These are phyloP conservation scores for Schizaphis graminum DNA, from an alignment of 2,888 invertebrate genomes.

Conservation along the genomic window DNA sequence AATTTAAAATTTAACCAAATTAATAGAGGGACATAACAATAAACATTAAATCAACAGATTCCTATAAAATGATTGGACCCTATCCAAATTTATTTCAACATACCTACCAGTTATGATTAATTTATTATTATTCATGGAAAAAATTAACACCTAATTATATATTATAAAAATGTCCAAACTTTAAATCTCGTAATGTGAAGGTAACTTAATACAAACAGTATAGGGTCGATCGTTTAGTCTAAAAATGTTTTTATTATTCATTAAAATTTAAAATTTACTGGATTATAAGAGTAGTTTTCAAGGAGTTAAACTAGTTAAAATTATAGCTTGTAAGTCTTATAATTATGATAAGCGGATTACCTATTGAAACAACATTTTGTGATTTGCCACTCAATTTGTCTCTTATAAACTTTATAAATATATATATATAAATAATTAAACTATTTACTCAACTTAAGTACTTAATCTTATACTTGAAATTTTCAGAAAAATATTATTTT, in stretches of 20 bases:
- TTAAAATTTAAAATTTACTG: background rate
- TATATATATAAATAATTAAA: no score
- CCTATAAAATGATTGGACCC: background rate
- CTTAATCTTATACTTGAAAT: no score
- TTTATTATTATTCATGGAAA: background rate
- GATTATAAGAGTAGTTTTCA: no score
- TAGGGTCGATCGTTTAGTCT: background rate
- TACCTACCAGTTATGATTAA: background rate
- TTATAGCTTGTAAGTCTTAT: no score
- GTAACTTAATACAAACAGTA: background rate
- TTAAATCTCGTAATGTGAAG: background rate
- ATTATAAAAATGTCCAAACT: background rate
- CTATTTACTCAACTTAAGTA: no score
- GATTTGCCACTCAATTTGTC: no score
- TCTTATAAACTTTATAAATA: no score
- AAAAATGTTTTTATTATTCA: background rate
- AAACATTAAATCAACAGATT: background rate
- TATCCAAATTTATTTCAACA: slow-evolving; percentile 1
- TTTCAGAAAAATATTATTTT: no score
- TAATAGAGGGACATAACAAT: background rate
- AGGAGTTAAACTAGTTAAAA: no score
- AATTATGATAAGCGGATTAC: no score
- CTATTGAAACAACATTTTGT: no score
- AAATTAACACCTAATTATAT: background rate
- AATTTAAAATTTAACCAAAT: background rate